Evolutionary conservation across 2,888 invertebrate species (phyloP), one percentile per base, ranked within the genome.

Genomic region (Heteromyza rotundicornis): DNA sequence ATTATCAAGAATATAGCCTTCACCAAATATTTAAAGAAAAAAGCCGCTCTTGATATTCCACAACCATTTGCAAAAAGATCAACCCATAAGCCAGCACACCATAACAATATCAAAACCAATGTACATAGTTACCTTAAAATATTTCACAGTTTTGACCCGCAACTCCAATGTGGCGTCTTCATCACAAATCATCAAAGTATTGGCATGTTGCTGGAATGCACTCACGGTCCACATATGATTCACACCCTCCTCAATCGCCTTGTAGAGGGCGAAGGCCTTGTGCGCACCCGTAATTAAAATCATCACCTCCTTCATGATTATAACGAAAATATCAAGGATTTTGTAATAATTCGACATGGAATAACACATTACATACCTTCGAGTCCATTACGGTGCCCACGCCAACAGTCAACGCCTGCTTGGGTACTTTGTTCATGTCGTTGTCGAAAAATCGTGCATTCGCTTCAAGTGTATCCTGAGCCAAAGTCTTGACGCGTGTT

Each of bases 181-280:
- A 84, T 99, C 98, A 82, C 96, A 97, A 66, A 99, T 88, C 87
- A 98, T 96, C 62, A 97, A 86, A 24, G 97, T 91, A 77, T 90
- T 89, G 53, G 92, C 90, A 85, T 99, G 98, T 83, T 95, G 95
- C 84, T 97, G 98, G 86, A 99, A 97, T 56, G 98, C 98, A 50
- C 96, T 97, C 47, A 98, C 98, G 0, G 99, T 99, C 97, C 98
- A 99, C 98, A 99, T 99, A 85, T 99, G 98, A 86, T 95, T 98
- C 12, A 99, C 91, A 60, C 98, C 98, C 83, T 98, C 96, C 85
- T 99, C 99, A 75, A 99, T 94, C 10, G 98, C 98, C 85, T 97
- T 97, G 80, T 97, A 94, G 65, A 99, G 87, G 59, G 99, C 98
- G 80, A 96, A 92, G 12, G 98, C 89, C 84, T 99, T 99, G 85